phyloP scores from a whole-genome alignment of 2,888 invertebrate genomes.

The Drosophila paranaensis region DNA sequence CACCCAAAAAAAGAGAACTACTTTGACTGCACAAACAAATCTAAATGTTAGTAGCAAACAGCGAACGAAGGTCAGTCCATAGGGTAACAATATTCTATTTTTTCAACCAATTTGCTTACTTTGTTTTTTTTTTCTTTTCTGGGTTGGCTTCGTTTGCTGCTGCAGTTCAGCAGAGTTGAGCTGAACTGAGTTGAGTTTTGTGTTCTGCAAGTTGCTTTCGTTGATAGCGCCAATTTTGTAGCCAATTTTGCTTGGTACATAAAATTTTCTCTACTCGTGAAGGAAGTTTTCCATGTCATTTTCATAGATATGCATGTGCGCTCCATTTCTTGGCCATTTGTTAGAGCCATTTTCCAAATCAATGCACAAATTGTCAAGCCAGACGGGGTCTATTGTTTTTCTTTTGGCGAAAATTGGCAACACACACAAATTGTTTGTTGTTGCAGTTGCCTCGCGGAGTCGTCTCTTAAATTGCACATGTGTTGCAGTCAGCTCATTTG shows the following conservation, averaged over 20 bases:
- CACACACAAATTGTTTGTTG: conserved; percentile 59
- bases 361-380: conserved; percentile 78
- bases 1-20: conserved; percentile 8
- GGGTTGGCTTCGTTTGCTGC: conserved; percentile 12
- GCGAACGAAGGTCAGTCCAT: conserved; percentile 70
- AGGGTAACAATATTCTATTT: conserved; percentile 51
- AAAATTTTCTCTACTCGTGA: conserved; percentile 32
- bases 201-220: conserved; percentile 62
- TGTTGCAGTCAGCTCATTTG: conserved; percentile 74
- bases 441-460: conserved; percentile 31
- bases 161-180: conserved; percentile 1
- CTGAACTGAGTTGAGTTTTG: neutral
- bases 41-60: conserved; percentile 69
- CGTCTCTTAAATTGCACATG: conserved; percentile 76
- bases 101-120: conserved; percentile 29
- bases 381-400: conserved; percentile 37
- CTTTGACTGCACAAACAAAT: conserved; percentile 57
- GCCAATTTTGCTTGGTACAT: conserved; percentile 63
- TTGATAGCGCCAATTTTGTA: conserved; percentile 74
- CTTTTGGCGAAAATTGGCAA: conserved; percentile 59
- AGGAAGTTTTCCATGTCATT: conserved; percentile 45
- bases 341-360: conserved; percentile 72
- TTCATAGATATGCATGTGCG: conserved; percentile 40
- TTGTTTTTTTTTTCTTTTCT: conserved; percentile 31
- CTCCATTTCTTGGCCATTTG: conserved; percentile 64